phyloP scores from a whole-genome alignment of 2,888 invertebrate genomes.

The Cantharis flavilabris region DNA sequence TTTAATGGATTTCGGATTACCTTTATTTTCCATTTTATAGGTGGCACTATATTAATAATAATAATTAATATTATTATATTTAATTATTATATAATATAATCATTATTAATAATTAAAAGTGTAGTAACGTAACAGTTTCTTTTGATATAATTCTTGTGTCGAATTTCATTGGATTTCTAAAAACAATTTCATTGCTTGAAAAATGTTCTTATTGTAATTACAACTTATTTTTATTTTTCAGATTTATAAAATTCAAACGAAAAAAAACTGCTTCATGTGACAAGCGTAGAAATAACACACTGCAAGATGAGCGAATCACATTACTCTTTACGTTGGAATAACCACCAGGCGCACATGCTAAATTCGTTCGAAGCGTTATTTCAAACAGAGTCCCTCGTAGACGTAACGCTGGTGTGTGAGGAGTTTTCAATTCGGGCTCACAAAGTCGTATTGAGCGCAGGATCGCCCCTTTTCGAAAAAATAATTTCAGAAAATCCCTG shows the following conservation, averaged over 20 bases:
- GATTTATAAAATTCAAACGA: conserved; percentile 50
- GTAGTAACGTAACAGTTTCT: no score
- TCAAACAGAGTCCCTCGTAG: conserved; percentile 84
- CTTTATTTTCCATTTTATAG: no score
- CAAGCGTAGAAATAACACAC: conserved; percentile 22
- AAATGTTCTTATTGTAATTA: not conserved
- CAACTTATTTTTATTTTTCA: conserved; percentile 38
- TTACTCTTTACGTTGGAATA: conserved; percentile 92
- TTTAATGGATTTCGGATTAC: no score
- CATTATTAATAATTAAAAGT: no score
- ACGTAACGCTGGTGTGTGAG: conserved; percentile 88
- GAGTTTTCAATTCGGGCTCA: conserved; percentile 86
- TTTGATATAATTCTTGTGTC: no score
- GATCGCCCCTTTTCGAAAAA: conserved; percentile 85
- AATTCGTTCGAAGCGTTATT: conserved; percentile 87
- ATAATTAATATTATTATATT: no score
- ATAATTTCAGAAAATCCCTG: conserved; percentile 91
- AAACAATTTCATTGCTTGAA: not conserved
- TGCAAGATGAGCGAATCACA: conserved; percentile 67
- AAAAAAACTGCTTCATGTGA: conserved; percentile 44
- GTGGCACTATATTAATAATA: no score
- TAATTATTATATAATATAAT: no score
- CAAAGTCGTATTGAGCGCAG: conserved; percentile 88
- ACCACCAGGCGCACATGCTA: conserved; percentile 87
- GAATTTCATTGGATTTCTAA: no score